phyloP scores from a whole-genome alignment of 2,113 vertebrate genomes.

The Orthonyx spaldingii region DNA sequence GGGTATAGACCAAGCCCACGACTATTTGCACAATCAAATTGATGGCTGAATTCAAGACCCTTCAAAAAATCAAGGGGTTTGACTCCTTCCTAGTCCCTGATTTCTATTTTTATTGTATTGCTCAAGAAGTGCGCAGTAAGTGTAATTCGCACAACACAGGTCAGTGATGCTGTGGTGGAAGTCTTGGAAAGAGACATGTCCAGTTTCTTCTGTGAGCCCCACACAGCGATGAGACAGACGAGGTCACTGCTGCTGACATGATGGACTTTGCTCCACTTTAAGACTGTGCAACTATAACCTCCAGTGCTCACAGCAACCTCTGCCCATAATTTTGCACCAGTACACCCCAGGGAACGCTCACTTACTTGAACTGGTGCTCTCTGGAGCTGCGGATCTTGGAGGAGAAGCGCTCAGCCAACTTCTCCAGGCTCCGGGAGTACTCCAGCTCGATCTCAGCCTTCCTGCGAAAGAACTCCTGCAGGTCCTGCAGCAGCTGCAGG shows the following conservation, averaged over 20 bases:
- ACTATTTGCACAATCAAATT: neutral
- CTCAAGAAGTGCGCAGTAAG: fast-evolving
- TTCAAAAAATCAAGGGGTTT: neutral
- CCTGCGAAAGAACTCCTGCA: constrained; percentile 98
- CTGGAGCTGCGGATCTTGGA: constrained; percentile 96
- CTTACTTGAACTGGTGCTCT: constrained; percentile 97
- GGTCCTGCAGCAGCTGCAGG: constrained; percentile 95
- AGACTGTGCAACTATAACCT: neutral
- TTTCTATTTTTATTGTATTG: fast-evolving
- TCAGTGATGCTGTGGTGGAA: neutral
- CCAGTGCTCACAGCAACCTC: fast-evolving
- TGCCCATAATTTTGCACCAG: fast-evolving
- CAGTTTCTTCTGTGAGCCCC: neutral
- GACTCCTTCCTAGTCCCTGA: neutral
- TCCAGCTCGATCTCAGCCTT: constrained; percentile 97
- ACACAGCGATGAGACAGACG: fast-evolving
- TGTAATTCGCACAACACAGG: neutral
- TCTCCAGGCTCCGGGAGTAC: constrained; percentile 95
- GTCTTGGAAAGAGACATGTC: fast-evolving
- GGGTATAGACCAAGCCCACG: neutral
- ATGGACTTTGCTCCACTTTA: fast-evolving
- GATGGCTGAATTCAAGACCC: neutral
- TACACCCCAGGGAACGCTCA: fast-evolving
- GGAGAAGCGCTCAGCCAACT: constrained; percentile 94
- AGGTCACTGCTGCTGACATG: fast-evolving